phyloP scores from a whole-genome alignment of 2,113 vertebrate species.

The Catharus minimus region DNA sequence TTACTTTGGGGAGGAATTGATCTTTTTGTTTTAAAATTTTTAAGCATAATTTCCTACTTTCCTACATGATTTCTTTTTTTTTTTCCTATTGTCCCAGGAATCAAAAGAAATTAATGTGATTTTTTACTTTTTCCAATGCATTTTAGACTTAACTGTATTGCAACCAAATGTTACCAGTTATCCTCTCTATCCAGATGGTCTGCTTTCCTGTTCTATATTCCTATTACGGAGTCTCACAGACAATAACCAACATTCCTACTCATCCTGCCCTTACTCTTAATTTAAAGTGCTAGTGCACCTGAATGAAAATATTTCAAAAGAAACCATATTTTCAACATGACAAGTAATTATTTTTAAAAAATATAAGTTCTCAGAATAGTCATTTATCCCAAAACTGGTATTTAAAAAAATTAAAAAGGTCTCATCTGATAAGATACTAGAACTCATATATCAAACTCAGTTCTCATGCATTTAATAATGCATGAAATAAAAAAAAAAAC shows the following conservation, averaged over 20 bases:
- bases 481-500: neutral
- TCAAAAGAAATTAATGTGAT: neutral
- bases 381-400: neutral
- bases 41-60: neutral
- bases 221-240: neutral
- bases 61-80: neutral
- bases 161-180: neutral
- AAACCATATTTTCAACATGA: neutral
- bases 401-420: neutral
- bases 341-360: neutral
- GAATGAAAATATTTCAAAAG: neutral
- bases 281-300: neutral
- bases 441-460: neutral
- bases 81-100: neutral
- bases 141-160: neutral
- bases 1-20: neutral
- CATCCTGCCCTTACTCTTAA: neutral
- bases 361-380: neutral
- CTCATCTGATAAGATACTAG: neutral
- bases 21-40: neutral
- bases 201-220: neutral
- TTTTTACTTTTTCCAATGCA: neutral
- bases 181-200: neutral
- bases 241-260: neutral
- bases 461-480: neutral